Conservation (phyloP, 2,113 vertebrate genomes). For the Synodontis membranacea region DNA sequence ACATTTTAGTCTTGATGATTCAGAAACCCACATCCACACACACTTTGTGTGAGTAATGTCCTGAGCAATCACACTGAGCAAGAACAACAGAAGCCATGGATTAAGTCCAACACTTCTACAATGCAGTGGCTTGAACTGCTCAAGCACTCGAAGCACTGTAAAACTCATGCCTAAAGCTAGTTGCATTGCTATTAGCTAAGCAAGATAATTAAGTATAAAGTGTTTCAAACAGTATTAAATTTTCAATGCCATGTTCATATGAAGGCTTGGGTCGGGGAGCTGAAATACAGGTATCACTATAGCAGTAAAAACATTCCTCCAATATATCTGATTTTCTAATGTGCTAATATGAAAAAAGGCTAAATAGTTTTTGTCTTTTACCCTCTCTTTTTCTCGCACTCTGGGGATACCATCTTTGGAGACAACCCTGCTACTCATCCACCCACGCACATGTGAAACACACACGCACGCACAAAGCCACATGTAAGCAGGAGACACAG, state of each 20-base stretch:
- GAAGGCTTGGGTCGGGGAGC: too few species aligned
- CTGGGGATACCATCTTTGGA: slow-evolving; percentile 71
- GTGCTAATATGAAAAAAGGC: slow-evolving; percentile 10
- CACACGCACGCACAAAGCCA: slow-evolving; percentile 44
- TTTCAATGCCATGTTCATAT: background rate
- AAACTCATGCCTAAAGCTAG: background rate
- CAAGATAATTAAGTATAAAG: background rate
- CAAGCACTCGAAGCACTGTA: background rate
- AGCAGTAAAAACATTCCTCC: slow-evolving; percentile 12
- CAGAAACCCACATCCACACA: background rate
- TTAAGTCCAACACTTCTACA: background rate
- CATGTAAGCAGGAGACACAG: slow-evolving; percentile 51
- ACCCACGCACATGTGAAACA: slow-evolving; percentile 61
- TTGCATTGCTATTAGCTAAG: background rate
- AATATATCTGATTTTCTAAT: slow-evolving; percentile 7
- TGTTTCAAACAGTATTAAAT: background rate
- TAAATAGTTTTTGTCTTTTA: slow-evolving; percentile 18
- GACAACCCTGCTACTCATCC: slow-evolving; percentile 65
- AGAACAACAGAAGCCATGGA: background rate
- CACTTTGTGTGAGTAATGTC: background rate
- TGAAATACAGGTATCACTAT: background rate
- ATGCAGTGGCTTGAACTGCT: background rate
- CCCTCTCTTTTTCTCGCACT: slow-evolving; percentile 43
- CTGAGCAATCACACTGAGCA: background rate
- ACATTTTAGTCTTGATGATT: background rate